phyloP scores from a whole-genome alignment of 1,140 invertebrate genomes.

The Euschistus heros region DNA sequence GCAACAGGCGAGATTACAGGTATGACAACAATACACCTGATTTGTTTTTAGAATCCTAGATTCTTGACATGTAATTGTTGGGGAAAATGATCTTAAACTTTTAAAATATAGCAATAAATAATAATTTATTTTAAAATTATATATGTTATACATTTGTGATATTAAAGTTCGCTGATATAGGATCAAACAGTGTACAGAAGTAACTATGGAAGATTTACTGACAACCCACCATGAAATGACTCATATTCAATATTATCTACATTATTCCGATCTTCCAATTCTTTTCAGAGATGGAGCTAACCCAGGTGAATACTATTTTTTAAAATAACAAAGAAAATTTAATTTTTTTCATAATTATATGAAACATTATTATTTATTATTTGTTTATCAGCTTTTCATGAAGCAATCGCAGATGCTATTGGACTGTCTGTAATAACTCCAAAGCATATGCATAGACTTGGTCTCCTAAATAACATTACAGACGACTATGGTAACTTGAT shows the following conservation, averaged over 20 bases:
- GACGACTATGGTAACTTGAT: constrained; percentile 42
- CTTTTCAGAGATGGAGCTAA: constrained; percentile 67
- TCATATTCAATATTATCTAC: constrained; percentile 72
- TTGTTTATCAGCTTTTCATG: constrained; percentile 59
- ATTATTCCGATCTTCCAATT: constrained; percentile 62
- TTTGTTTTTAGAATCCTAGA: too few species aligned
- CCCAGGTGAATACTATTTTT: constrained; percentile 45
- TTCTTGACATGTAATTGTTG: too few species aligned
- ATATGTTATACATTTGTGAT: too few species aligned
- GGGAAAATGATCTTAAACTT: too few species aligned
- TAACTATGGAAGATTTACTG: constrained; percentile 67
- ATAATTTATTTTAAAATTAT: too few species aligned
- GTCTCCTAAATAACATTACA: constrained; percentile 55
- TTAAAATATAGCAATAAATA: too few species aligned
- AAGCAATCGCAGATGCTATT: constrained; percentile 80
- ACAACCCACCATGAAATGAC: constrained; percentile 80
- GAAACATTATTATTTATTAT: neutral
- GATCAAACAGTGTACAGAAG: constrained; percentile 81
- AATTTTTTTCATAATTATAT: neutral
- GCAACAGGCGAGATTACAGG: constrained; percentile 69
- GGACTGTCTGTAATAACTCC: constrained; percentile 62
- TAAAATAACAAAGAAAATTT: neutral
- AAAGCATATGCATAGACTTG: constrained; percentile 59
- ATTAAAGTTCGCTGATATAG: constrained; percentile 39
- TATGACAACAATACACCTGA: constrained; percentile 31